phyloP scores from a whole-genome alignment of 2,888 invertebrate species.

The Lasioglossum zephyrum region DNA sequence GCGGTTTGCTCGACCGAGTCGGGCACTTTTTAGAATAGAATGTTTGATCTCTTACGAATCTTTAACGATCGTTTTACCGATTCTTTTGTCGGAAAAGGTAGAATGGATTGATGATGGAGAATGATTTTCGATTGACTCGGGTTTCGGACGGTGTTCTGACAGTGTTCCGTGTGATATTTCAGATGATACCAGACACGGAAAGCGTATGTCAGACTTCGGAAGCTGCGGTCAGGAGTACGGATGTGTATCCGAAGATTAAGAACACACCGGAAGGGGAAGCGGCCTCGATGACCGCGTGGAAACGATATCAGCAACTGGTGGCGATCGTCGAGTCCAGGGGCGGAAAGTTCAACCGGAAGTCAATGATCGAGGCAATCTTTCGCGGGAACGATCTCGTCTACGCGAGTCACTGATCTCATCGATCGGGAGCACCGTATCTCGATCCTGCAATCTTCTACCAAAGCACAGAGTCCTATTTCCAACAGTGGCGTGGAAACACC shows the following conservation, averaged over 20 bases:
- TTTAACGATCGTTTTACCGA: neutral
- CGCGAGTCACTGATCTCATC: constrained; percentile 69
- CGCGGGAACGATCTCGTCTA: constrained; percentile 81
- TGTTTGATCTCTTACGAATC: neutral
- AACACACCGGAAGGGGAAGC: constrained; percentile 74
- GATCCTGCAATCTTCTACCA: constrained; percentile 58
- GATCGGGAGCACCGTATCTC: neutral
- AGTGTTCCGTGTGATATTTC: constrained; percentile 24
- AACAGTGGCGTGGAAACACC: constrained; percentile 34
- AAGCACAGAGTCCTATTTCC: constrained; percentile 53
- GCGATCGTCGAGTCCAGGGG: constrained; percentile 77
- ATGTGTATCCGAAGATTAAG: constrained; percentile 67
- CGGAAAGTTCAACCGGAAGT: constrained; percentile 76
- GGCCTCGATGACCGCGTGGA: constrained; percentile 80
- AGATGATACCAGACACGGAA: constrained; percentile 81
- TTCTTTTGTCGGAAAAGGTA: no score
- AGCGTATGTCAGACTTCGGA: constrained; percentile 72
- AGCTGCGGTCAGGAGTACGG: constrained; percentile 66
- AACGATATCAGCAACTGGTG: constrained; percentile 79
- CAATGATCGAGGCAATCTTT: constrained; percentile 81
- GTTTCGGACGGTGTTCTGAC: neutral
- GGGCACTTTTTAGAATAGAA: neutral
- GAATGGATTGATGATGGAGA: neutral
- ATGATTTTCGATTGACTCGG: neutral
- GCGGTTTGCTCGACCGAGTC: neutral